phyloP scores from a whole-genome alignment of 2,888 invertebrate genomes.

The Gymnosoma rotundatum region DNA sequence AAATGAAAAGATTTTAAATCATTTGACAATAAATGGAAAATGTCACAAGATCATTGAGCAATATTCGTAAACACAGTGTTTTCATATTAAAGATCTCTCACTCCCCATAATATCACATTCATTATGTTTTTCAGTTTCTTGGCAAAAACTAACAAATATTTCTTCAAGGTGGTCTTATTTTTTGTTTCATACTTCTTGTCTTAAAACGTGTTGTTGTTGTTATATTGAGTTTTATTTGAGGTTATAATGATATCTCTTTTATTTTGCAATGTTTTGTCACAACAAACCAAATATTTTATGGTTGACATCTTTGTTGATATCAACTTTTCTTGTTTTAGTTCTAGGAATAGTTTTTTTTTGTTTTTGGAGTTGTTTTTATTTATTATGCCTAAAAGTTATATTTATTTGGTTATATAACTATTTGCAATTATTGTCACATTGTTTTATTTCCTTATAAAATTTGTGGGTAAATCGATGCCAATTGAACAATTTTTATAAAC shows the following conservation, averaged over 20 bases:
- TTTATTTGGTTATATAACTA: background rate
- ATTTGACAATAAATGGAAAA: slow-evolving; percentile 48
- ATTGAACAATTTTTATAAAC: slow-evolving; percentile 16
- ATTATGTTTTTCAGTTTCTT: slow-evolving; percentile 4
- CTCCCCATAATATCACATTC: slow-evolving; percentile 56
- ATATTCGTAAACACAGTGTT: slow-evolving; percentile 51
- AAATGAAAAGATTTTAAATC: slow-evolving; percentile 62
- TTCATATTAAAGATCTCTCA: slow-evolving; percentile 62
- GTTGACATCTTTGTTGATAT: slow-evolving; percentile 61
- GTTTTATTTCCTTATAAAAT: slow-evolving; percentile 48
- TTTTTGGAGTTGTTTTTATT: background rate
- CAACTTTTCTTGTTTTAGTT: slow-evolving; percentile 27
- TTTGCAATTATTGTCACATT: slow-evolving; percentile 59
- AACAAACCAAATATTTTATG: slow-evolving; percentile 16
- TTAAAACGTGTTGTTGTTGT: background rate
- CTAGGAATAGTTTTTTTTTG: slow-evolving; percentile 33
- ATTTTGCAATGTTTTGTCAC: slow-evolving; percentile 67
- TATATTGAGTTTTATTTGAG: slow-evolving; percentile 13
- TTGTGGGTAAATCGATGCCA: slow-evolving; percentile 51
- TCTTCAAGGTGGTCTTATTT: slow-evolving; percentile 71
- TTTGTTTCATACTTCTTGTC: slow-evolving; percentile 22
- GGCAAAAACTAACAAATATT: background rate
- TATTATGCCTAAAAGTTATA: background rate
- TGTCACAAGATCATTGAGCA: slow-evolving; percentile 56
- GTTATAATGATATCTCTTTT: slow-evolving; percentile 62